Base-by-base conservation (phyloP, 2,888 invertebrate species). In the Scelioninae gen. 1 region DNA sequence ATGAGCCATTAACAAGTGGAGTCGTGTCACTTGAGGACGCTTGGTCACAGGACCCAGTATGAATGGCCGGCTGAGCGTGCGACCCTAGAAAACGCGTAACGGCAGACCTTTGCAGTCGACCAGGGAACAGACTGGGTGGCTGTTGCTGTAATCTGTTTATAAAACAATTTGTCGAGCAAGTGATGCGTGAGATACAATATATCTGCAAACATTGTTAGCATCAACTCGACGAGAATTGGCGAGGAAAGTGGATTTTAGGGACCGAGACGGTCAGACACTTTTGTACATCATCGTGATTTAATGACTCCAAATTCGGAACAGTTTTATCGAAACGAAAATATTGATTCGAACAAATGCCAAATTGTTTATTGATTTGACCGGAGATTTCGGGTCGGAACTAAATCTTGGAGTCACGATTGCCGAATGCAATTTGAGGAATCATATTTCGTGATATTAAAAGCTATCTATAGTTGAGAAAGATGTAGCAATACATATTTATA, bases 131-230 rank as follows among this genome's bases (percentile, higher is more conserved):
- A 72, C 84, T 34, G 76, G 63, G 93, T 92, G 93, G 92, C 92
- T 91, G 93, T 93, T 92, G 94, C 94, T 93, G 94, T 95, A 95
- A 95, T 95, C 95, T 95, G 95, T 95, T 95, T 95, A 95, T 94
- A 94, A 95, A 95, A 95, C 95, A 95, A 95, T 95, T 95, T 95
- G 95, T 94, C 94, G 94, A 93, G 93, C 93, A 94, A 93, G 93
- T 95, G 95, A 95, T 94, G 95, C 95, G 95, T 94, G 94, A 92
- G 92, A 92, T 91, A 91, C 92, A 92, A 92, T 92, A 92, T 92
- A 92, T 92, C 92, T 91, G 89, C 92, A 92, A 92, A 92, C 92
- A 92, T 92, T 92, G 92, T 92, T 92, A 92, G 90, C 92, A 92
- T 92, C 92, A 91, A 90, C 91, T 90, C 91, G 89, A 91, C 90